phyloP scores from a whole-genome alignment of 2,888 invertebrate genomes.

The Sylvicola cinctus region DNA sequence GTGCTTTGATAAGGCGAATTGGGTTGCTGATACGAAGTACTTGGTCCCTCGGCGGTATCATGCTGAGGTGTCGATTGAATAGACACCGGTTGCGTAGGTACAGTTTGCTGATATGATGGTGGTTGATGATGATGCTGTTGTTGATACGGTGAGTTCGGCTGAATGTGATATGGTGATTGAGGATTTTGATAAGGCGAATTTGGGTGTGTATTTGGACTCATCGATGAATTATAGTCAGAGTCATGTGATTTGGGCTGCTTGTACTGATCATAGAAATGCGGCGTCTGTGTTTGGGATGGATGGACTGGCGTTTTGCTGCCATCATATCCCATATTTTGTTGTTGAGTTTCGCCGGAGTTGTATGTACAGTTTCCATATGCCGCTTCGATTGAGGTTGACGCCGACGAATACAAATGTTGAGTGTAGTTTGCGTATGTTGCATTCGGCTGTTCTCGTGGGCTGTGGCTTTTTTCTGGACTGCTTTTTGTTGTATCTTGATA shows the following conservation, averaged over 20 bases:
- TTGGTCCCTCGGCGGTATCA: slow-evolving; percentile 12
- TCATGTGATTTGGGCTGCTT: slow-evolving; percentile 31
- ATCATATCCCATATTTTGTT: background rate
- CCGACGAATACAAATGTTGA: slow-evolving; percentile 36
- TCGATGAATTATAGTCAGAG: slow-evolving; percentile 31
- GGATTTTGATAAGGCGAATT: slow-evolving; percentile 32
- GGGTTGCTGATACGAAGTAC: slow-evolving; percentile 20
- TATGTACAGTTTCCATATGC: slow-evolving; percentile 21
- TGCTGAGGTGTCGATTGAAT: slow-evolving; percentile 17
- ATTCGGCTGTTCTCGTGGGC: slow-evolving; percentile 47
- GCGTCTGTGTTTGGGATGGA: slow-evolving; percentile 10
- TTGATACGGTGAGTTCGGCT: slow-evolving; percentile 20
- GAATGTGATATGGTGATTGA: slow-evolving; percentile 23
- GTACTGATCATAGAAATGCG: slow-evolving; percentile 33
- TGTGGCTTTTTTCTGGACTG: slow-evolving; percentile 67
- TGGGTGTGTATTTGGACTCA: slow-evolving; percentile 31
- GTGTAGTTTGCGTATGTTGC: slow-evolving; percentile 36
- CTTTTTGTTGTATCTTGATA: slow-evolving; percentile 77
- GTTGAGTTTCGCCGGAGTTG: slow-evolving; percentile 5
- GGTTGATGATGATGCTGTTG: slow-evolving; percentile 14
- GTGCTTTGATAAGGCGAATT: slow-evolving; percentile 11
- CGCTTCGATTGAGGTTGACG: slow-evolving; percentile 31
- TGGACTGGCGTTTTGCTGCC: too few species aligned
- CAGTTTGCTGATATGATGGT: slow-evolving; percentile 15
- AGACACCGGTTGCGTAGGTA: slow-evolving; percentile 13